Conservation (phyloP, 2,797 vertebrate genomes). For the Eulemur coronatus region DNA sequence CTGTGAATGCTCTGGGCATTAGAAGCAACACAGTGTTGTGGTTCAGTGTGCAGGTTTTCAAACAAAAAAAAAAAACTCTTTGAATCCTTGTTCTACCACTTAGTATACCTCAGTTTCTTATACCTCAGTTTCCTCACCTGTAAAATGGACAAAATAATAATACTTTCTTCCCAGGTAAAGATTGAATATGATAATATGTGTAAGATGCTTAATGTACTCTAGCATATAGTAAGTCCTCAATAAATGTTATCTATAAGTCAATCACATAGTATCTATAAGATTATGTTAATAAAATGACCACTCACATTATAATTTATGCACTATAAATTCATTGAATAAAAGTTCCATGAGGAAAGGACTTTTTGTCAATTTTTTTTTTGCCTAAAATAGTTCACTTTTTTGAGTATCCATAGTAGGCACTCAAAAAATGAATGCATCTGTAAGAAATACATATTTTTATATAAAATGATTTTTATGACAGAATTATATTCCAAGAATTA, state of each 20-base stretch:
- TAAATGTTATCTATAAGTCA: neutral
- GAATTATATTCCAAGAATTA: neutral
- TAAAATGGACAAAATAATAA: neutral
- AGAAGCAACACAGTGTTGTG: neutral
- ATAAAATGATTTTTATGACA: neutral
- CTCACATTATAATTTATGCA: neutral
- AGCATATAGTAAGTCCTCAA: neutral
- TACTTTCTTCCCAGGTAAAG: neutral
- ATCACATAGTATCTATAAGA: neutral
- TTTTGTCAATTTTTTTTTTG: neutral
- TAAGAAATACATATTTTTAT: neutral
- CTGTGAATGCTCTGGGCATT: neutral
- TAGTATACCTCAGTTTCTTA: neutral
- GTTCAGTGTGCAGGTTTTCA: neutral
- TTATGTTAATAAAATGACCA: neutral
- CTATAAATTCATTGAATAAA: neutral
- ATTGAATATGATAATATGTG: neutral
- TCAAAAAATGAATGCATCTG: neutral
- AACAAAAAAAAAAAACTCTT: neutral
- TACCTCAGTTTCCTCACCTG: neutral
- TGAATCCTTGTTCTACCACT: neutral
- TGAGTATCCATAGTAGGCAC: neutral
- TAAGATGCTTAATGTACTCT: neutral
- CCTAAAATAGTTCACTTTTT: neutral
- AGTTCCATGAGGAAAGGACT: neutral